Base-by-base conservation (phyloP, 2,888 invertebrate species). In the Drosophila subsilvestris region DNA sequence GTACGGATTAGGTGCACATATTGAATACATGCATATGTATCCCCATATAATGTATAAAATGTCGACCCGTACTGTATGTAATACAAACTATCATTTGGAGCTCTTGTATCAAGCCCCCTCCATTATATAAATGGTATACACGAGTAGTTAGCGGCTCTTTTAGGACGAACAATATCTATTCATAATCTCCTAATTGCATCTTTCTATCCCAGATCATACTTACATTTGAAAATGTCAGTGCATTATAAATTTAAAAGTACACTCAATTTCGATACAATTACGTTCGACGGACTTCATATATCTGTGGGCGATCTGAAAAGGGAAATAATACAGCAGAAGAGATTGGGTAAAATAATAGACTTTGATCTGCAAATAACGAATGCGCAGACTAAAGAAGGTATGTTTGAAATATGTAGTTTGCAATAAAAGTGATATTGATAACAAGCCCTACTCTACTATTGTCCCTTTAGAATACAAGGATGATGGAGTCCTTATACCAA, bases 241-340 rank as follows among this genome's bases (percentile, higher is more conserved):
- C 99, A 99, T 93, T 99, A 99, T 93, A 99, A 99, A 93, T 99
- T 99, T 92, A 99, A 99, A 93, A 98, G 98, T 90, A 97, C 98
- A 72, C 94, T 98, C 91, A 98, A 98, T 92, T 98, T 96, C 93
- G 98, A 99, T 91, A 98, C 98, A 9, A 96, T 99, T 75, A 97
- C 98, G 44, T 98, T 99, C 92, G 98, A 99, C 94, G 99, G 99
- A 68, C 94, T 99, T 68, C 97, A 98, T 92, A 98, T 99, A 90
- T 97, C 98, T 49, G 97, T 99, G 79, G 96, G 95, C 51, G 99
- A 99, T 92, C 93, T 99, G 77, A 99, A 99, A 93, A 96, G 97
- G 89, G 95, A 97, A 60, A 99, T 99, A 84, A 95, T 98, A 72
- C 96, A 97, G 88, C 98, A 99, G 92, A 99, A 99, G 92, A 95